Base-by-base conservation (phyloP, 2,888 invertebrate species). In the Drosophila anceps region DNA sequence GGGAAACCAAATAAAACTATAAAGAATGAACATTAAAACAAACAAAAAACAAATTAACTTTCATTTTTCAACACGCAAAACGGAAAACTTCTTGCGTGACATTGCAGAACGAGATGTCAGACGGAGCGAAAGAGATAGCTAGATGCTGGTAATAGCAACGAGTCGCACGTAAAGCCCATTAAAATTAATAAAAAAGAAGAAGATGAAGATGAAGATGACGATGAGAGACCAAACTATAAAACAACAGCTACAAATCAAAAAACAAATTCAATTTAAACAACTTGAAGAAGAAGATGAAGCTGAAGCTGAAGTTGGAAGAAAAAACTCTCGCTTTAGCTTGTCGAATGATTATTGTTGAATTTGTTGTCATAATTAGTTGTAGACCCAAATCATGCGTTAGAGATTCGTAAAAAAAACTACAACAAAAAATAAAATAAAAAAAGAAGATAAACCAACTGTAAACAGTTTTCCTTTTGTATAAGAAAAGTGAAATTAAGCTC, bases 1-100 rank as follows among this genome's bases (percentile, higher is more conserved):
- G 31, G 29, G 41, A 54, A 60, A 46, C 41, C 55, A 6, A 43
- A 15, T 6, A 53, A 60, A 62, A 51, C 53, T 48, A n/a, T 7
- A 44, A 60, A 46, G 59, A 46, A 24, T 4, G 4, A 24, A 24
- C n/a, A n/a, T n/a, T 24, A 24, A 27, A 29, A 50, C 18, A 29
- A 76, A 44, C 24, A 27, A n/a, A 29, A 31, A 31, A 50, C 48
- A 37, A 53, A 37, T 53, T 53, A 89, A 91, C 91, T 91, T 91
- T 91, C 92, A 85, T 91, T 91, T 91, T 91, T 84, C 73, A 73
- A 58, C 75, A 78, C 76, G 80, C 83, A 69, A 83, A 73, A 79
- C 75, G 73, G 76, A 81, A 88, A 81, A 81, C 70, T 79, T 82
- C 81, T 89, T 76, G 90, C 88, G 78, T 84, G 89, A 83, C 88